phyloP scores from a whole-genome alignment of 2,113 vertebrate species.

The Solenodon paradoxus region DNA sequence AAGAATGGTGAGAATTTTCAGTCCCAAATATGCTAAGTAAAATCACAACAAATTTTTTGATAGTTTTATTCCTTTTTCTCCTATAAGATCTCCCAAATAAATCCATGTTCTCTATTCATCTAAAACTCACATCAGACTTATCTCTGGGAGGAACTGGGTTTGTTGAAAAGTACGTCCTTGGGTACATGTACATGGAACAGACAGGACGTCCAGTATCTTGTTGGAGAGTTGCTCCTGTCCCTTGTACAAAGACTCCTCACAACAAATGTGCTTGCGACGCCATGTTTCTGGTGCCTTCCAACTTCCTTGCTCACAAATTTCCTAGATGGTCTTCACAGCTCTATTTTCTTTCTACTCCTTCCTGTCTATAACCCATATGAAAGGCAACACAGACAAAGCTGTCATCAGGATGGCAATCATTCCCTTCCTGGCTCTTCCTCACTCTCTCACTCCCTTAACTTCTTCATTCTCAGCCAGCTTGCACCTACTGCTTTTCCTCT shows the following conservation, averaged over 20 bases:
- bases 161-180: conserved; percentile 1
- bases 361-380: background rate
- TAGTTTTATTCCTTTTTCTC: background rate
- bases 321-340: background rate
- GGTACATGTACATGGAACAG: background rate
- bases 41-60: conserved; percentile 36
- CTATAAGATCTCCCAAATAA: background rate
- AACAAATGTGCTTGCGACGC: background rate
- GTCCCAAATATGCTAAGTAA: conserved; percentile 23
- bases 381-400: background rate
- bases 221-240: background rate
- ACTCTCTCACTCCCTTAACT: background rate
- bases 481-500: background rate
- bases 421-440: background rate
- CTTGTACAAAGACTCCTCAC: background rate
- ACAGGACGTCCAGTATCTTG: background rate
- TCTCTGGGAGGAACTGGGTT: background rate
- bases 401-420: no score
- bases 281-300: background rate
- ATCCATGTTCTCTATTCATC: background rate
- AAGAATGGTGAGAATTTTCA: conserved; percentile 20
- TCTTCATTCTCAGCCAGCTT: background rate
- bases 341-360: background rate
- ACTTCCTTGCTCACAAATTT: background rate
- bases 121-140: background rate